These are phyloP conservation scores for Cochlearius cochlearius DNA, from an alignment of 2,113 vertebrate genomes.

Conservation along the genomic window DNA sequence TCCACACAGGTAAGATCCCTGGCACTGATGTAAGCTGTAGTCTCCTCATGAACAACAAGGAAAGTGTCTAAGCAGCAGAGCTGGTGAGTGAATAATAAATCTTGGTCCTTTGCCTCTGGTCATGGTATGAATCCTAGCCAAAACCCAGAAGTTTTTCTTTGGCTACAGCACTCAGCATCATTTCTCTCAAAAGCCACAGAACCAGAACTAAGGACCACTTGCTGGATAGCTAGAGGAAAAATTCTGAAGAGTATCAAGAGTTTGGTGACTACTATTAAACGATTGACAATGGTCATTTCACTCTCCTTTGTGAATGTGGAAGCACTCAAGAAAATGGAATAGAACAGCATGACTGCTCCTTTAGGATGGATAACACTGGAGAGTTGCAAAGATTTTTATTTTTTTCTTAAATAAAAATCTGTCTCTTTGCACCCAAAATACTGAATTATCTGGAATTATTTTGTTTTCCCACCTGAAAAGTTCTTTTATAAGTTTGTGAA, in stretches of 20 bases:
- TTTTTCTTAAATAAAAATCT: not conserved
- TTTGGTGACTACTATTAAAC: not conserved
- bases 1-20: accelerated
- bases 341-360: not conserved
- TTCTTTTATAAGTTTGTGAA: not conserved
- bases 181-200: not conserved
- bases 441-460: not conserved
- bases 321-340: not conserved
- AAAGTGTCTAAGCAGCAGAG: not conserved
- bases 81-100: not conserved
- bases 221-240: not conserved
- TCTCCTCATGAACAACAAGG: not conserved
- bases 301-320: not conserved
- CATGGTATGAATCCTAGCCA: not conserved
- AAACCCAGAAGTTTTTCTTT: not conserved
- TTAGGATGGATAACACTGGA: not conserved
- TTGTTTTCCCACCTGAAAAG: not conserved
- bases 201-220: not conserved
- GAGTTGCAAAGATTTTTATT: not conserved
- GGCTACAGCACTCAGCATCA: not conserved
- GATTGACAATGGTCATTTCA: not conserved
- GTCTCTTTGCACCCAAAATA: not conserved
- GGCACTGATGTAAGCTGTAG: not conserved
- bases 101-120: not conserved
- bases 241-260: not conserved